Evolutionary conservation across 2,888 invertebrate species (phyloP).

Genomic region (Aelia acuminata): DNA sequence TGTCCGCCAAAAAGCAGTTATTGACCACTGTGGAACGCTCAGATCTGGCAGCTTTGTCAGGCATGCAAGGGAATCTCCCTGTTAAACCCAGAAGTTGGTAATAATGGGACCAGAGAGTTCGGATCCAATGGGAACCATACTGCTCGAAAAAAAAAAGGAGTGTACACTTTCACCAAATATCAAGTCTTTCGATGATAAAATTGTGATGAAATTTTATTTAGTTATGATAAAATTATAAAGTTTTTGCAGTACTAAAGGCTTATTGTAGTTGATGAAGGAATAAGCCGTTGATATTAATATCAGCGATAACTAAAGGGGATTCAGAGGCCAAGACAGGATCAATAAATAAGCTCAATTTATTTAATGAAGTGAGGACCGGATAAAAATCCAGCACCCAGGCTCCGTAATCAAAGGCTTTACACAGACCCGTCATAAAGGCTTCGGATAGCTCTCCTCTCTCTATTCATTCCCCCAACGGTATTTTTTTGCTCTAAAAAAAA

Average conservation of each 20-base stretch:
- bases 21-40: too few relatives aligned
- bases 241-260: not conserved
- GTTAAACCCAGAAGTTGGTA: too few relatives aligned
- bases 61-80: too few relatives aligned
- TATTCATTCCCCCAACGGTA: not conserved
- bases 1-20: too few relatives aligned
- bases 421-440: conserved; percentile 1
- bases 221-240: too few relatives aligned
- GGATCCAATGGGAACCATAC: too few relatives aligned
- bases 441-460: conserved; percentile 13
- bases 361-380: conserved; percentile 11
- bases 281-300: not conserved
- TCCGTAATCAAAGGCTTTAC: conserved; percentile 3
- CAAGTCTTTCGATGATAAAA: too few relatives aligned
- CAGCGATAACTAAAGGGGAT: not conserved
- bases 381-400: not conserved
- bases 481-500: not conserved
- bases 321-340: not conserved
- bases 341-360: conserved; percentile 28
- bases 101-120: too few relatives aligned
- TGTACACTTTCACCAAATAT: too few relatives aligned
- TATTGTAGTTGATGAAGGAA: not conserved
- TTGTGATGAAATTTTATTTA: too few relatives aligned
- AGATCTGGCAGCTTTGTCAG: too few relatives aligned
- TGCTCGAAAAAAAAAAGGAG: too few relatives aligned